Percentiles rank a stretch among this genome's conserved stretches.
Evolutionary conservation across 2,888 invertebrate genomes (phyloP).

Genomic region (Limnephilus rhombicus): DNA sequence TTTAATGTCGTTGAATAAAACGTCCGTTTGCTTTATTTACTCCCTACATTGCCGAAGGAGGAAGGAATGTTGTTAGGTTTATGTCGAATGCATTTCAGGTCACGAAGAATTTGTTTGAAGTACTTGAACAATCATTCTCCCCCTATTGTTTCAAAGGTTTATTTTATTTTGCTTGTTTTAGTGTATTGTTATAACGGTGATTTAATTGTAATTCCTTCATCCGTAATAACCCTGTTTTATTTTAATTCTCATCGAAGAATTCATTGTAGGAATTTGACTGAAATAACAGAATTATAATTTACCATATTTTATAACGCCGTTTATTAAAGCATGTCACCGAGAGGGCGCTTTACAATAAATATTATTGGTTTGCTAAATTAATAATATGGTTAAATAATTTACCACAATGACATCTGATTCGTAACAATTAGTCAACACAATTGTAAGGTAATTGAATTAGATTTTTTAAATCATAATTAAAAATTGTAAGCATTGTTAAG

Average conservation of each 20-base stretch:
- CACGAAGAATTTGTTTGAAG: slow-evolving; percentile 24
- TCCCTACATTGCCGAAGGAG: not conserved
- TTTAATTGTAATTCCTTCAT: not conserved
- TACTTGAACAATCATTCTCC: not conserved
- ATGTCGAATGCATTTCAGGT: slow-evolving; percentile 16
- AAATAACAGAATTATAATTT: too few species aligned
- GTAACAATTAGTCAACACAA: too few species aligned
- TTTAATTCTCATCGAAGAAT: not conserved
- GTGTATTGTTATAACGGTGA: not conserved
- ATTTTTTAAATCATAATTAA: too few species aligned
- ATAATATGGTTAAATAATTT: too few species aligned
- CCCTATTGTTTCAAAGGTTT: not conserved
- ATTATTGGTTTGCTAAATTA: too few species aligned
- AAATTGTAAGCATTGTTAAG: too few species aligned
- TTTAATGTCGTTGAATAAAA: slow-evolving; percentile 30
- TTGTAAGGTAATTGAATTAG: too few species aligned
- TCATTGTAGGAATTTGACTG: not conserved
- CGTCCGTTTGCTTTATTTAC: slow-evolving; percentile 2
- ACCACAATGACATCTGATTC: too few species aligned
- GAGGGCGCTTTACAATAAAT: too few species aligned
- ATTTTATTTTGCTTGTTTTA: not conserved
- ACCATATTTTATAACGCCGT: too few species aligned
- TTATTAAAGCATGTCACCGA: too few species aligned
- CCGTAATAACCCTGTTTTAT: not conserved
- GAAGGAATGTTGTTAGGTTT: not conserved